A percentile compares a stretch with the other conserved stretches of the same genome.
Evolutionary conservation across 2,888 invertebrate species (phyloP).

Genomic region (Arge pagana): DNA sequence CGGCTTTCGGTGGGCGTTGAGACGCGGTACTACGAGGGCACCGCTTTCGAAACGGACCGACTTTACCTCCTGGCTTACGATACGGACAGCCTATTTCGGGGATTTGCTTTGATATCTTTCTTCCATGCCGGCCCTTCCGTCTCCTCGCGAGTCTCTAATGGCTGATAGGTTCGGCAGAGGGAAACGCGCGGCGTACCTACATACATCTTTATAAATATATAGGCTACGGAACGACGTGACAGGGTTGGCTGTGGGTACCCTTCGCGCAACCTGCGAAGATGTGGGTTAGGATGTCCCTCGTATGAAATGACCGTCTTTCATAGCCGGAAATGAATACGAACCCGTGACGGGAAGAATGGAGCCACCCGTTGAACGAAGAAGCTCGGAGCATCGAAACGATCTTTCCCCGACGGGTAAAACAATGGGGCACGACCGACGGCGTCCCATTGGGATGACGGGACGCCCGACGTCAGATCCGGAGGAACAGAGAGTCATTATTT

Average conservation of each 20-base stretch:
- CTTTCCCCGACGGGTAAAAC: slow-evolving; percentile 13
- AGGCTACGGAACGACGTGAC: background rate
- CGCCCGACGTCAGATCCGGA: too few relatives aligned
- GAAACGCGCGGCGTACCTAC: background rate
- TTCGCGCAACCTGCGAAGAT: background rate
- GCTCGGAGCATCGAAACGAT: slow-evolving; percentile 17
- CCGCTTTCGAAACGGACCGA: too few relatives aligned
- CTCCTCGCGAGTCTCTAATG: background rate
- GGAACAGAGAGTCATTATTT: slow-evolving; percentile 18
- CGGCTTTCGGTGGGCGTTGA: slow-evolving; percentile 30
- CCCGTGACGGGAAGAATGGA: slow-evolving; percentile 15
- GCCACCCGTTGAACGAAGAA: slow-evolving; percentile 16
- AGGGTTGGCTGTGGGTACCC: background rate
- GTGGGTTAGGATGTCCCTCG: slow-evolving; percentile 4
- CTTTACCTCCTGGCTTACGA: slow-evolving; percentile 1
- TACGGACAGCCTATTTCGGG: background rate
- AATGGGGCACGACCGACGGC: slow-evolving; percentile 17
- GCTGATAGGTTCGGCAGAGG: background rate
- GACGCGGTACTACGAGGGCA: background rate
- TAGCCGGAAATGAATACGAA: slow-evolving; percentile 20
- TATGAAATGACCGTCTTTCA: slow-evolving; percentile 17
- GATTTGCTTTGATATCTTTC: slow-evolving; percentile 7
- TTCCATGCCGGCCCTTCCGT: background rate
- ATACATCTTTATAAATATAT: too few relatives aligned
- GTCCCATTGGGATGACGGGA: too few relatives aligned